Base-by-base conservation (phyloP, 2,113 vertebrate species). In the Leptocoma aspasia region DNA sequence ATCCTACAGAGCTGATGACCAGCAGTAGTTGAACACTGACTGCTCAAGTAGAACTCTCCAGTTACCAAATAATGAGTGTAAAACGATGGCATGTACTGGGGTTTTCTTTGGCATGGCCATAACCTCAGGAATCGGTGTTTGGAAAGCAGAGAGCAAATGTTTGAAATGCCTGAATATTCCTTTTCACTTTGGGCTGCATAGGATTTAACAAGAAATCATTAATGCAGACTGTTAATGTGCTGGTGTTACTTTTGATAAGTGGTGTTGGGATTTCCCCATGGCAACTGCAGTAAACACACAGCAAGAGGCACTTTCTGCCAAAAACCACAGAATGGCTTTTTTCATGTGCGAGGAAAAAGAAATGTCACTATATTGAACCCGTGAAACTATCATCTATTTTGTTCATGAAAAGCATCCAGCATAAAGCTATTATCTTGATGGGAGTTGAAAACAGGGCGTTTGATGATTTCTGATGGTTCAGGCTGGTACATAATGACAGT, bases 261-360 rank as follows among this genome's bases (percentile, higher is more conserved):
- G 61, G 71, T 95, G 88, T 93, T 95, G 84, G 90, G 86, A 90
- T 93, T 96, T 96, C 80, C 93, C 95, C 94, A 92, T 90, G 96
- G 95, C 88, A 97, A 95, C 95, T 50, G 53, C 92, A 78, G 80
- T 84, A 96, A 96, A 96, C 94, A 92, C 86, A 83, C 15, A 57
- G 88, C 2, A 7, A 88, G 60, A 84, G 52, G 68, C 26, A 1
- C 18, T 78, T 86, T 75, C 82, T 96, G 96, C 95, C 92, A 97
- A 89, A 78, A 94, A 77, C 60, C 66, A 82, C 92, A 96, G 96
- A 94, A 90, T 83, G 93, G 68, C 64, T 69, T 90, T 95, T 95
- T 94, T 97, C 82, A 77, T 75, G 79, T 81, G 85, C 5, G 56
- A 94, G 86, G 90, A 39, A 53, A 88, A 89, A 90, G 87, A 86